These are phyloP conservation scores for Cottoperca gobio DNA, from an alignment of 2,797 vertebrate species.

Conservation along the genomic window DNA sequence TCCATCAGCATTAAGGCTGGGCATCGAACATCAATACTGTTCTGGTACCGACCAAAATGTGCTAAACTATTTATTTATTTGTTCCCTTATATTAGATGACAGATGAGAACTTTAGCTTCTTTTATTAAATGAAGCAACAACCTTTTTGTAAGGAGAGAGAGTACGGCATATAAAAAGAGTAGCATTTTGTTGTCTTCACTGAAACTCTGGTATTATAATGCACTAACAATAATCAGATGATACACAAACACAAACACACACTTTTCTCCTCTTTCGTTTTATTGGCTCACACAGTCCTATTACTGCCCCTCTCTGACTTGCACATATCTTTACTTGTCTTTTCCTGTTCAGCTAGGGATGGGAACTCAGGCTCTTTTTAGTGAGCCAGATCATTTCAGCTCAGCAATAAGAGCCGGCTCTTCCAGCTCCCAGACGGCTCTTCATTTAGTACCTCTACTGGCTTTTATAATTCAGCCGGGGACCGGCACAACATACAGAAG, in stretches of 20 bases:
- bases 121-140: neutral
- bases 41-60: neutral
- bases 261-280: constrained; percentile 7
- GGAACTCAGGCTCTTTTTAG: neutral
- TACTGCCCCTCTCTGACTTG: neutral
- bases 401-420: neutral
- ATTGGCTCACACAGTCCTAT: constrained; percentile 7
- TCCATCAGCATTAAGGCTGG: constrained; percentile 26
- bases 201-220: neutral
- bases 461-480: neutral
- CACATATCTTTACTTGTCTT: neutral
- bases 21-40: constrained; percentile 1
- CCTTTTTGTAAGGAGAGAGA: neutral
- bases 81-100: neutral
- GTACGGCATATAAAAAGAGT: neutral
- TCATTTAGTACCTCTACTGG: neutral
- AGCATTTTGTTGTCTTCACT: neutral
- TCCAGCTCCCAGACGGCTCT: neutral
- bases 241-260: neutral
- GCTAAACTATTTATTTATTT: neutral
- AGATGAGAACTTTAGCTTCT: neutral
- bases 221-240: neutral
- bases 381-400: neutral
- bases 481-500: neutral
- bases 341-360: constrained; percentile 24